Percentiles rank a stretch among this genome's conserved stretches.
These are phyloP conservation scores for Sphecodes monilicornis DNA, from an alignment of 2,888 invertebrate species.

Conservation along the genomic window DNA sequence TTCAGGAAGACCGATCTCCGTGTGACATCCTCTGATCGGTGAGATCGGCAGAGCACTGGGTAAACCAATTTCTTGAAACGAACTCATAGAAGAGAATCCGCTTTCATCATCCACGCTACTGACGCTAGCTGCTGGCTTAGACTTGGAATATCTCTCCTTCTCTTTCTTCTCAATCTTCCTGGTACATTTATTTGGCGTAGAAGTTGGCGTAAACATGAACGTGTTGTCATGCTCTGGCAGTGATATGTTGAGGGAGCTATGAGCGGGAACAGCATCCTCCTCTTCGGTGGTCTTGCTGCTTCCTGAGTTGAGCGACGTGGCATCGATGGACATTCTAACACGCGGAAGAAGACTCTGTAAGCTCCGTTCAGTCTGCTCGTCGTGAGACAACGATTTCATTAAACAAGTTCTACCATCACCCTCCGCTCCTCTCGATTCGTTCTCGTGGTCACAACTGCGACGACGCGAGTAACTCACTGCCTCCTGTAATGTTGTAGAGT, in stretches of 20 bases:
- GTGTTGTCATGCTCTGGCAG: slow-evolving; percentile 27
- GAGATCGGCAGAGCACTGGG: slow-evolving; percentile 82
- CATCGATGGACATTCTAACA: slow-evolving; percentile 78
- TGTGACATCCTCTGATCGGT: slow-evolving; percentile 80
- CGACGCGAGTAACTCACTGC: slow-evolving; percentile 59
- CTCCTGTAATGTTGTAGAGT: slow-evolving; percentile 70
- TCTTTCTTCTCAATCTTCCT: slow-evolving; percentile 67
- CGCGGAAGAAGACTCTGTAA: slow-evolving; percentile 72
- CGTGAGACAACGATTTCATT: slow-evolving; percentile 45
- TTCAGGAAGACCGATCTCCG: slow-evolving; percentile 81
- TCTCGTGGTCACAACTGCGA: slow-evolving; percentile 69
- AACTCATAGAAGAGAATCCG: slow-evolving; percentile 94
- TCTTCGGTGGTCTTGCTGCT: slow-evolving; percentile 78
- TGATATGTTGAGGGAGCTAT: slow-evolving; percentile 33
- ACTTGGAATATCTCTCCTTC: slow-evolving; percentile 63
- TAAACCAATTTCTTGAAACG: slow-evolving; percentile 92
- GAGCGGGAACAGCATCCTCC: slow-evolving; percentile 67
- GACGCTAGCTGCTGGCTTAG: slow-evolving; percentile 76
- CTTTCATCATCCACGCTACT: slow-evolving; percentile 90
- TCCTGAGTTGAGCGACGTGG: slow-evolving; percentile 78
- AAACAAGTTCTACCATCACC: slow-evolving; percentile 67
- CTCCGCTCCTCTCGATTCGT: slow-evolving; percentile 67
- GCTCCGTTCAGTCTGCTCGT: slow-evolving; percentile 45
- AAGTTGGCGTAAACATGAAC: slow-evolving; percentile 51
- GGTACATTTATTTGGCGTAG: slow-evolving; percentile 71